Evolutionary conservation across 2,113 vertebrate species (phyloP), one percentile per base, ranked within the genome.

Genomic region (Coturnix japonica): DNA sequence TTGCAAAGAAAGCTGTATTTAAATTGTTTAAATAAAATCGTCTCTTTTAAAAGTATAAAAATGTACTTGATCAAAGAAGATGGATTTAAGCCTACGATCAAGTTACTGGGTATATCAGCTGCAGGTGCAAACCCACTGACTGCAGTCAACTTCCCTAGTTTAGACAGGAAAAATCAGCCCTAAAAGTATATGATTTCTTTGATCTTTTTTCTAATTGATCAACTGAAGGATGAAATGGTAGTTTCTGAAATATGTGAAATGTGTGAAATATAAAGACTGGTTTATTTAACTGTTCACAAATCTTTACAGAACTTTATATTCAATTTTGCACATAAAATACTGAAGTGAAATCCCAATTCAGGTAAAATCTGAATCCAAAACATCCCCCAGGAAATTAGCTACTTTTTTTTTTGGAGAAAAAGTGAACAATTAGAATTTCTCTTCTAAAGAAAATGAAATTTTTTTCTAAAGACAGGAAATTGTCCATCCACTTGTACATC

Each of bases 401-500:
- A 5, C 8, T 15, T 19, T 19, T 31, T 56, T 31, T 31, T 56
- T 56, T 31, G 37, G 30, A 56, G 9, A 31, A 56, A 56, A 56
- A 56, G 30, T 31, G 20, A 56, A 56, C 9, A 5, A 57, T 57
- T 57, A 11, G n/a, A n/a, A 57, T n/a, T 57, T 54, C 53, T 54
- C 30, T 57, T 57, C 54, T n/a, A 69, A 94, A 75, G 54, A 92
- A 84, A 95, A 25, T 21, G 35, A 39, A n/a, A n/a, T n/a, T n/a
- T n/a, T n/a, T n/a, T n/a, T n/a, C n/a, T n/a, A n/a, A n/a, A n/a
- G n/a, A n/a, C n/a, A 39, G 22, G 60, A 64, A 53, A 95, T 20
- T 59, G 43, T 59, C 49, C n/a, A 89, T 63, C 61, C 76, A 49
- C 80, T 93, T 87, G 56, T 60, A 94, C 91, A 66, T 59, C 73